Percentiles rank a stretch among this genome's conserved stretches.
Evolutionary conservation across 2,888 invertebrate species (phyloP).

Genomic region (Hypolimnas misippus): DNA sequence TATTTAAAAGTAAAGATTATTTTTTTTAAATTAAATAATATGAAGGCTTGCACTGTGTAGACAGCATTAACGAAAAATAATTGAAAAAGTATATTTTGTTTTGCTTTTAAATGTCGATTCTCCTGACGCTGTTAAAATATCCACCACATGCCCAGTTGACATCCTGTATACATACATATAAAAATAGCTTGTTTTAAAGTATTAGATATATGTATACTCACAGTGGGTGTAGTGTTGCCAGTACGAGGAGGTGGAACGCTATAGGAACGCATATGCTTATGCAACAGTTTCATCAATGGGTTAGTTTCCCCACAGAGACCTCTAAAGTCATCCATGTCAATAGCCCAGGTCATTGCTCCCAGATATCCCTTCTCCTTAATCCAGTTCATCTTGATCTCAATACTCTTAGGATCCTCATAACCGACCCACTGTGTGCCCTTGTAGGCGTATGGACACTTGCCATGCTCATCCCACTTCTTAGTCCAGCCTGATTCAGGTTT

Average conservation of each 20-base stretch:
- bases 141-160: too few relatives aligned
- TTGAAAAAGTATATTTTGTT: too few relatives aligned
- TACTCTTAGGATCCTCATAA: slow-evolving; percentile 91
- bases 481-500: slow-evolving; percentile 90
- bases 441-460: slow-evolving; percentile 93
- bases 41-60: too few relatives aligned
- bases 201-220: too few relatives aligned
- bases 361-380: slow-evolving; percentile 90
- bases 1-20: too few relatives aligned
- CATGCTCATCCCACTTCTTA: slow-evolving; percentile 91
- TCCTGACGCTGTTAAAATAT: too few relatives aligned
- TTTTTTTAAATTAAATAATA: too few relatives aligned
- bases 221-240: slow-evolving; percentile 86
- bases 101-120: too few relatives aligned
- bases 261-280: slow-evolving; percentile 88
- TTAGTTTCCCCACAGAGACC: slow-evolving; percentile 92
- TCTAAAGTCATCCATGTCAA: slow-evolving; percentile 95
- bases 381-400: slow-evolving; percentile 95
- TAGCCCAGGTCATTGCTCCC: slow-evolving; percentile 97
- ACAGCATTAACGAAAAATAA: too few relatives aligned
- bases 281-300: slow-evolving; percentile 88
- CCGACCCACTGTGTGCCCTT: slow-evolving; percentile 96
- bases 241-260: slow-evolving; percentile 87
- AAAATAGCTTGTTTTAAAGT: too few relatives aligned
- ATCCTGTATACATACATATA: too few relatives aligned